Evolutionary conservation across 2,797 vertebrate species (phyloP).

Genomic region (Sebastes vulpes): DNA sequence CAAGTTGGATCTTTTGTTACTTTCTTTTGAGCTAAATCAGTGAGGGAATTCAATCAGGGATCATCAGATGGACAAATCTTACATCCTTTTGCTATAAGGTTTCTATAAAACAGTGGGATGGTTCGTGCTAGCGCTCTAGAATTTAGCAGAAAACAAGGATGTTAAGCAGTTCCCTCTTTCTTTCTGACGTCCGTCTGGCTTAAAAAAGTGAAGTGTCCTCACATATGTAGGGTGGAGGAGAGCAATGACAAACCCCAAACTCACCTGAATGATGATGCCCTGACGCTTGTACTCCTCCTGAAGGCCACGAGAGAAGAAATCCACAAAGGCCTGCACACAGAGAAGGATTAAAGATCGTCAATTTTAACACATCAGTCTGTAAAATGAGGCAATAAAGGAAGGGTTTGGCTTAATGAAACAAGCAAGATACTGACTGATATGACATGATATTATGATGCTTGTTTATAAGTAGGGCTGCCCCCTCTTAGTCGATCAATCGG

Average conservation of each 20-base stretch:
- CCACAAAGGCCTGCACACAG: slow-evolving; percentile 90
- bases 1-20: background rate
- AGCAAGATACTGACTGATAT: background rate
- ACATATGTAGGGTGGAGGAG: background rate
- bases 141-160: background rate
- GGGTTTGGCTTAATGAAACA: background rate
- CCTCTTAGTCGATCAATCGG: too few species aligned
- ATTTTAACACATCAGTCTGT: background rate
- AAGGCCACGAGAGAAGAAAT: slow-evolving; percentile 94
- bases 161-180: background rate
- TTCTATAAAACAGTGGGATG: background rate
- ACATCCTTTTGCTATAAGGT: background rate
- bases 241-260: background rate
- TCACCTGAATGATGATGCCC: slow-evolving; percentile 96
- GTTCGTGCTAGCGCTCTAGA: background rate
- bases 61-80: background rate
- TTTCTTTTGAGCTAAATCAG: background rate
- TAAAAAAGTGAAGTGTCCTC: too few species aligned
- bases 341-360: background rate
- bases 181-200: background rate
- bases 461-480: too few species aligned
- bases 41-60: background rate
- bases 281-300: slow-evolving; percentile 92
- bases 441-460: background rate
- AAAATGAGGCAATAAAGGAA: background rate